phyloP scores from a whole-genome alignment of 2,888 invertebrate species.

The Fabriciana adippe region DNA sequence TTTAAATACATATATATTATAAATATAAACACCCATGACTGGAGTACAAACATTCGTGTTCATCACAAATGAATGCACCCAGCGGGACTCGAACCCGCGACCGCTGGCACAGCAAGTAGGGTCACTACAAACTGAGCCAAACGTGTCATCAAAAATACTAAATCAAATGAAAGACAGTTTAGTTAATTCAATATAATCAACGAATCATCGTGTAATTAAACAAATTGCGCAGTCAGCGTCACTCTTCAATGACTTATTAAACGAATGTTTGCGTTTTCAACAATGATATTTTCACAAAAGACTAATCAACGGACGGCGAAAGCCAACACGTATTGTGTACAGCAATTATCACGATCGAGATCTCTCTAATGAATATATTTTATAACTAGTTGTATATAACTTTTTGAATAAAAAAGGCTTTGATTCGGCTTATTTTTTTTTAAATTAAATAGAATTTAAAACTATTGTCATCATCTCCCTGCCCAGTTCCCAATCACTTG shows the following conservation, averaged over 20 bases:
- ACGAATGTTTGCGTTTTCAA: conserved; percentile 26
- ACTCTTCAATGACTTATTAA: conserved; percentile 20
- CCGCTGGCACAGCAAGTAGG: too few relatives aligned
- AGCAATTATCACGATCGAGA: conserved; percentile 28
- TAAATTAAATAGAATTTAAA: too few relatives aligned
- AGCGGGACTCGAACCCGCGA: too few relatives aligned
- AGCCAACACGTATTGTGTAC: conserved; percentile 28
- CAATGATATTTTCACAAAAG: conserved; percentile 37
- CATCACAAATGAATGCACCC: too few relatives aligned
- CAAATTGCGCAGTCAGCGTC: conserved; percentile 24
- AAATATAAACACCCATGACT: too few relatives aligned
- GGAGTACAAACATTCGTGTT: too few relatives aligned
- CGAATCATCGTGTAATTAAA: conserved; percentile 30
- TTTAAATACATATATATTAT: too few relatives aligned
- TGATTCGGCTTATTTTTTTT: neutral
- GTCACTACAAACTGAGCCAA: too few relatives aligned
- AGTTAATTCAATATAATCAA: neutral
- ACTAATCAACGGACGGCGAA: conserved; percentile 37
- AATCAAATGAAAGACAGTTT: too few relatives aligned
- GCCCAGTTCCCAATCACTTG: too few relatives aligned
- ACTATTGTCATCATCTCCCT: too few relatives aligned
- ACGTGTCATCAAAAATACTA: too few relatives aligned
- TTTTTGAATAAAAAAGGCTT: neutral
- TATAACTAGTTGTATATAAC: neutral
- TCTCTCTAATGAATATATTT: conserved; percentile 28